Base-by-base conservation (phyloP, 2,113 vertebrate genomes). In the Corydoras sp. region DNA sequence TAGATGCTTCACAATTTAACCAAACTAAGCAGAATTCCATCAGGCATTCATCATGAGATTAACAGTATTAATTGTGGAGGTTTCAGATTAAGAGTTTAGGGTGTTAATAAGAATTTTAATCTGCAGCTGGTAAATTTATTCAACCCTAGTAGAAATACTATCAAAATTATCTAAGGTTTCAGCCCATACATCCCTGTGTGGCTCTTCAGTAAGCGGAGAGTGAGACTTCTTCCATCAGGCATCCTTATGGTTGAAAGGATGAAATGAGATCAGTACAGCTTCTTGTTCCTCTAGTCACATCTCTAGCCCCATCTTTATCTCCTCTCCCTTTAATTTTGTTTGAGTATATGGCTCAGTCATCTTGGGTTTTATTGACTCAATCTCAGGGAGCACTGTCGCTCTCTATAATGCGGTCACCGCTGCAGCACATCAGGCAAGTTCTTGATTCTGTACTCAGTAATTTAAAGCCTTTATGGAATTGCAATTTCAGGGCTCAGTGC, bases 401-500 rank as follows among this genome's bases (percentile, higher is more conserved):
- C 91, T 89, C 91, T 90, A 90, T 94, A 96, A 94, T 92, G 91
- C 81, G 87, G 91, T 91, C 92, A 90, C 92, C 90, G 89, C 90
- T 90, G 88, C 93, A 85, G 90, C 93, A 91, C 93, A 95, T 94
- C 92, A 93, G 92, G 92, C 91, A 92, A 93, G 91, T 94, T 96
- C 93, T 93, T 93, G 92, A 97, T 94, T 96, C 93, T 92, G 87
- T 92, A 91, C 92, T 92, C 93, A 88, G 95, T 98, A 97, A 98
- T 98, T 99, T 99, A 96, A 95, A 96, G 92, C 93, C 94, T 96
- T 96, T 96, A 97, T 94, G 93, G 94, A 96, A 96, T 94, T 93
- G 95, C 94, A 99, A 99, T 99, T 99, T 98, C 96, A 99, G 95
- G 96, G 94, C 95, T 99, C 94, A 94, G 92, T 98, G 96, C 95